A percentile compares a stretch with the other conserved stretches of the same genome.
phyloP scores from a whole-genome alignment of 2,113 vertebrate species.

The Ammodytes marinus region DNA sequence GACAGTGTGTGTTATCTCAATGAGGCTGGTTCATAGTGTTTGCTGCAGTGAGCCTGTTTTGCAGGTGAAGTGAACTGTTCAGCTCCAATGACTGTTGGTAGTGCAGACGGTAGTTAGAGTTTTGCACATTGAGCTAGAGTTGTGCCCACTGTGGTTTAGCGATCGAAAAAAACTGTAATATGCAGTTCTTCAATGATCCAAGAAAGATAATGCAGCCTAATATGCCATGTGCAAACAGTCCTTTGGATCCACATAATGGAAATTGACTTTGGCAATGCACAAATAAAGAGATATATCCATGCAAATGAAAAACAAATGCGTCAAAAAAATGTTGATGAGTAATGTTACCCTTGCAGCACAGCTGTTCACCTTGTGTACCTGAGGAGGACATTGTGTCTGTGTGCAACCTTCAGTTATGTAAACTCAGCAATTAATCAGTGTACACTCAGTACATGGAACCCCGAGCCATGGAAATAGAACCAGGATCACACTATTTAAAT shows the following conservation, averaged over 20 bases:
- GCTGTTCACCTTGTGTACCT: background rate
- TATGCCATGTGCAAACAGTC: background rate
- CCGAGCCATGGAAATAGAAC: background rate
- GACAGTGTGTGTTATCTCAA: too few species aligned
- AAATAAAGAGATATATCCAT: background rate
- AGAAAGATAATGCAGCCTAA: background rate
- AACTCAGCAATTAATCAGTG: constrained; percentile 7
- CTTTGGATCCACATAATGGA: background rate
- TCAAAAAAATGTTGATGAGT: background rate
- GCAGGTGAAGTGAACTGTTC: too few species aligned
- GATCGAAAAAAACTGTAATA: too few species aligned
- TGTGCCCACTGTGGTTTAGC: too few species aligned
- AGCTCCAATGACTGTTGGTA: too few species aligned
- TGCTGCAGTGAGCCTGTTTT: too few species aligned
- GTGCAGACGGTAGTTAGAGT: too few species aligned
- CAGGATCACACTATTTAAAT: background rate
- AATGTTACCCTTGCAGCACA: background rate
- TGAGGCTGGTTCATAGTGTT: too few species aligned
- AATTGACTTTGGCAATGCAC: background rate
- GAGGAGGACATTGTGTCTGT: constrained; percentile 28
- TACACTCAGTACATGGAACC: background rate
- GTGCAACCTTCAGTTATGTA: constrained; percentile 43
- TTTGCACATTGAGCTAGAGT: too few species aligned
- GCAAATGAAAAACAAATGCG: background rate
- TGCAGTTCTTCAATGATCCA: background rate